These are phyloP conservation scores for Macrophya annulata DNA, from an alignment of 2,888 invertebrate species.

Conservation along the genomic window DNA sequence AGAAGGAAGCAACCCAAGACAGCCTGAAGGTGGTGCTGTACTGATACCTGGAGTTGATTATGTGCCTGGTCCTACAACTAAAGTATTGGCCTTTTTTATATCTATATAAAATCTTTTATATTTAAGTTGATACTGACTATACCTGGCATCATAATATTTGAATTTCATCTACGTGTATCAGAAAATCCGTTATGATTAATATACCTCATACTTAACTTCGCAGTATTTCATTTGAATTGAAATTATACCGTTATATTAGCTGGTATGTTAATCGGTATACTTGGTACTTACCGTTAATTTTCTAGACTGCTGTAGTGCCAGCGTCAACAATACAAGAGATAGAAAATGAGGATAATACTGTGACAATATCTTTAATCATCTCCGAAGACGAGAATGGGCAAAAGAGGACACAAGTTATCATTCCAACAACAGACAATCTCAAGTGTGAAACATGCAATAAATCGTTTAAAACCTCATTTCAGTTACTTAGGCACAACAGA, in stretches of 20 bases:
- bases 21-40: slow-evolving; percentile 65
- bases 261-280: slow-evolving; percentile 42
- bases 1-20: slow-evolving; percentile 63
- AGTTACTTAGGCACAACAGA: slow-evolving; percentile 77
- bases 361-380: slow-evolving; percentile 79
- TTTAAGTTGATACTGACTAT: no score
- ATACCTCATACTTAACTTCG: neutral
- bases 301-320: slow-evolving; percentile 65
- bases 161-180: neutral
- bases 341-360: slow-evolving; percentile 77
- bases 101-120: no score
- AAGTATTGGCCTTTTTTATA: slow-evolving; percentile 32
- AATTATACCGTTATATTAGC: slow-evolving; percentile 23
- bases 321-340: slow-evolving; percentile 67
- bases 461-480: slow-evolving; percentile 79
- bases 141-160: neutral
- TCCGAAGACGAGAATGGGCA: slow-evolving; percentile 79
- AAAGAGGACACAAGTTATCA: slow-evolving; percentile 79
- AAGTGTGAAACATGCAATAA: slow-evolving; percentile 81
- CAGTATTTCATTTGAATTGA: slow-evolving; percentile 7
- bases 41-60: slow-evolving; percentile 39
- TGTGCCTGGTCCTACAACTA: neutral
- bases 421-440: slow-evolving; percentile 77
- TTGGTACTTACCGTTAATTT: slow-evolving; percentile 51
- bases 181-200: neutral